Percentiles rank a stretch among this genome's conserved stretches.
These are phyloP conservation scores for Acanthurus lineatus DNA, from an alignment of 2,797 vertebrate species.

Conservation along the genomic window DNA sequence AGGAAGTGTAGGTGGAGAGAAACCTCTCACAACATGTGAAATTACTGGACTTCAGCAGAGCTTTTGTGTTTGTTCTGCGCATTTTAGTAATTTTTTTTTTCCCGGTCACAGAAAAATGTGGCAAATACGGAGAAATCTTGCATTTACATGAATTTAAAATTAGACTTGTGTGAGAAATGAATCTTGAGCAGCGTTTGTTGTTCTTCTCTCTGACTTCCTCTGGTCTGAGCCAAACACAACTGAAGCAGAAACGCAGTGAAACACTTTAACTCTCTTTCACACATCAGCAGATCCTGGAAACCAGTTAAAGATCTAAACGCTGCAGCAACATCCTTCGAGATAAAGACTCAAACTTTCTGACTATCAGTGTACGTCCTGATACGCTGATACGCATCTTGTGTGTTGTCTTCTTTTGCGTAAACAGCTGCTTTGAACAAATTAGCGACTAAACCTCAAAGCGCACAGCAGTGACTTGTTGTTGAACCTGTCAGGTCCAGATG, in stretches of 20 bases:
- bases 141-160: background rate
- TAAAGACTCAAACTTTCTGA: background rate
- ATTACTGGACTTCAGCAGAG: background rate
- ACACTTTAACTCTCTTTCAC: too few relatives aligned
- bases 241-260: background rate
- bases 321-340: too few relatives aligned
- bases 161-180: too few relatives aligned
- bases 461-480: too few relatives aligned
- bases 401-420: background rate
- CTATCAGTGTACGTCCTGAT: background rate
- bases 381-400: background rate
- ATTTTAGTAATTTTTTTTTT: background rate
- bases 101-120: background rate
- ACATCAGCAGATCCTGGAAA: too few relatives aligned
- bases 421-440: background rate
- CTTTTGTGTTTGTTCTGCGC: background rate
- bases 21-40: conserved; percentile 15
- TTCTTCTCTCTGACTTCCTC: background rate
- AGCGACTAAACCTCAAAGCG: background rate
- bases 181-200: background rate
- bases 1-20: conserved; percentile 23
- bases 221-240: background rate
- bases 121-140: background rate
- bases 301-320: too few relatives aligned
- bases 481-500: background rate